Evolutionary conservation across 2,113 vertebrate genomes (phyloP).

Genomic region (Accipiter virgatus): DNA sequence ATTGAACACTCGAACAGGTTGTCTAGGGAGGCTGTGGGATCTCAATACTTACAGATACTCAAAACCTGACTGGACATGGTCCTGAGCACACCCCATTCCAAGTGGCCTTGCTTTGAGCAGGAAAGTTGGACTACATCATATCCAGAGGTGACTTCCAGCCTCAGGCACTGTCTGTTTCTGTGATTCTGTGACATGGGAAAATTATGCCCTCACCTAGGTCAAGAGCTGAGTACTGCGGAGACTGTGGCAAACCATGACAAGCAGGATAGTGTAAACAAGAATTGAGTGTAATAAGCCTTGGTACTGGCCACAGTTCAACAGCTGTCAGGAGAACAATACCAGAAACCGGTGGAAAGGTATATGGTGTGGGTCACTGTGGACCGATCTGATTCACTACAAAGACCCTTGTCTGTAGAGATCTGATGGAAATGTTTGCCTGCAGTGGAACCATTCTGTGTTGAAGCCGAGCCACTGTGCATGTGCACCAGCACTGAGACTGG

Average conservation of each 20-base stretch:
- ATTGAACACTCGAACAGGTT: neutral
- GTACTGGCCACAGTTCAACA: neutral
- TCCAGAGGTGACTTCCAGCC: neutral
- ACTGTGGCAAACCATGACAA: neutral
- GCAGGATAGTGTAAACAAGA: neutral
- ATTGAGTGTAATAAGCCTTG: neutral
- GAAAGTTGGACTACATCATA: neutral
- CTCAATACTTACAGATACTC: neutral
- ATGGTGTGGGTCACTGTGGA: fast-evolving
- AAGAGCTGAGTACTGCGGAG: neutral
- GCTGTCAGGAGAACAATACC: neutral
- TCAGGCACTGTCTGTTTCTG: neutral
- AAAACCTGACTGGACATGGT: neutral
- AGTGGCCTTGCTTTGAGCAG: neutral
- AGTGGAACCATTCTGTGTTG: neutral
- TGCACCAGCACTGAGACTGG: neutral
- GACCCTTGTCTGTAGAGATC: neutral
- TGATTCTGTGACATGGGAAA: neutral
- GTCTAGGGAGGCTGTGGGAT: neutral
- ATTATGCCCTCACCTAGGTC: neutral
- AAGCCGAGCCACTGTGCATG: neutral
- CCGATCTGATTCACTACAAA: neutral
- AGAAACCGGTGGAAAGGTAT: neutral
- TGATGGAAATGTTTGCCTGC: neutral
- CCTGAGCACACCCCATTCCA: neutral